Percentiles rank a stretch among this genome's conserved stretches.
These are phyloP conservation scores for Argyrosomus regius DNA, from an alignment of 2,797 vertebrate genomes.

Conservation along the genomic window DNA sequence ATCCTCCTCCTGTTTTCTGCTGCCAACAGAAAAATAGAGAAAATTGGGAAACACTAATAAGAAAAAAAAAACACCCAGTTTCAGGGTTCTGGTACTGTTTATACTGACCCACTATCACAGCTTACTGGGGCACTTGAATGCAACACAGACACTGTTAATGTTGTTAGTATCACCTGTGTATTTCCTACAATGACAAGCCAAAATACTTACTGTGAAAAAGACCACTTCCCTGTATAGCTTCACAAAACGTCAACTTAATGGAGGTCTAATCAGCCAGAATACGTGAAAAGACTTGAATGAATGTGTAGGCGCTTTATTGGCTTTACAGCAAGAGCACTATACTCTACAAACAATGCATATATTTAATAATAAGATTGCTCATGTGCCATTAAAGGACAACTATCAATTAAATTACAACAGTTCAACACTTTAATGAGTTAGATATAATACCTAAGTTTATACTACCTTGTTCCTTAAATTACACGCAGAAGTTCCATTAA, in stretches of 20 bases:
- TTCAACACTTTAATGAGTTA: too few relatives aligned
- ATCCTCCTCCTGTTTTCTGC: constrained; percentile 35
- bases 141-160: background rate
- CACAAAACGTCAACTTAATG: background rate
- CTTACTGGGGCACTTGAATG: background rate
- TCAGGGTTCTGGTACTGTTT: background rate
- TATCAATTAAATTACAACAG: background rate
- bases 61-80: background rate
- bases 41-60: background rate
- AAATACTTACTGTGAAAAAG: background rate
- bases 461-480: background rate
- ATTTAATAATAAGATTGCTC: background rate
- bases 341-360: too few relatives aligned
- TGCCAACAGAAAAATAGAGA: constrained; percentile 33
- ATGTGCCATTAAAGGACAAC: background rate
- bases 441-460: background rate
- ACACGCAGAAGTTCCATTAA: background rate
- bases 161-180: background rate
- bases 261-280: background rate
- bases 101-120: background rate
- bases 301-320: background rate
- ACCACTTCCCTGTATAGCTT: background rate
- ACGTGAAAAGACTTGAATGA: background rate
- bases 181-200: background rate
- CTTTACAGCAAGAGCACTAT: too few relatives aligned